Base-by-base conservation (phyloP, 1,140 invertebrate genomes). In the Zaprionus taronus region DNA sequence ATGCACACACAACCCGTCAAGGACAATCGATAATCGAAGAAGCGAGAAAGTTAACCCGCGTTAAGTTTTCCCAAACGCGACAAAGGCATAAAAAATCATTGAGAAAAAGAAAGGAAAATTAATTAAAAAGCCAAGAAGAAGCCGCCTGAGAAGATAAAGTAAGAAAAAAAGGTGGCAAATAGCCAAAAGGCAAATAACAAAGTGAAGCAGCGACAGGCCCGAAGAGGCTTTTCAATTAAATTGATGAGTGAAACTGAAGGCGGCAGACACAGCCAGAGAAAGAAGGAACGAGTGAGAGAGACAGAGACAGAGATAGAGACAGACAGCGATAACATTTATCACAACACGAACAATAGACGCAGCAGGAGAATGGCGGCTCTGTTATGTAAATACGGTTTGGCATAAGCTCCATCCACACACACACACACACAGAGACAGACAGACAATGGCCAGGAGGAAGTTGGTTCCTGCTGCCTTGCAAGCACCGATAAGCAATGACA, bases 401-500 rank as follows among this genome's bases (percentile, higher is more conserved):
- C 53, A 67, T 57, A 75, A 57, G 66, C 58, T 62, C 57, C 66
- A 53, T 14, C 31, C n/a, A 31, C 1, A 24, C 38, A 22, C 31
- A 38, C 22, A 53, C 31, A 51, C 44, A 61, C 31, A 38, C 22
- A 53, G 22, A 51, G 31, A 61, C 17, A 62, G n/a, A 36, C 63
- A 47, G 41, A 47, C 67, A 86, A 83, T 83, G 69, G 63, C 63
- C 75, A 68, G 49, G 51, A 67, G 70, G 41, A 66, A 57, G 70
- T 56, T 57, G 74, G 44, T 11, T 63, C 26, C 36, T 31, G 78
- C 75, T 31, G 74, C 36, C 41, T 72, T 68, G 64, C 72, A 74
- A 64, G 24, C 38, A 55, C 68, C 44, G 83, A 85, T 86, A 86
- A 86, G 81, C 72, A 80, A 89, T 87, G 84, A 89, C 84, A 89